These are phyloP conservation scores for Lepus europaeus DNA, from an alignment of 2,113 vertebrate genomes.

Conservation along the genomic window DNA sequence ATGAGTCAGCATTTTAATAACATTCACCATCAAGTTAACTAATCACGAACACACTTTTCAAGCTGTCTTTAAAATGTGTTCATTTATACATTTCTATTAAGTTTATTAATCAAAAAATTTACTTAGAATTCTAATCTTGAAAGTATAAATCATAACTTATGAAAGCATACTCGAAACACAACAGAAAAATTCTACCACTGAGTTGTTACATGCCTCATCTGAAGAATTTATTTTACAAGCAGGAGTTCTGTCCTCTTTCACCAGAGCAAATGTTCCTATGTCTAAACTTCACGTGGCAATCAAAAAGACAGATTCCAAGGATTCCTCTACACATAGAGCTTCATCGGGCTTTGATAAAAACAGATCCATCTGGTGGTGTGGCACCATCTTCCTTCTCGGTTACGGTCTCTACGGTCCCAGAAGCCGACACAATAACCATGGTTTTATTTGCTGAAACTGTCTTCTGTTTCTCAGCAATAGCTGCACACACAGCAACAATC, in stretches of 20 bases:
- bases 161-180: conserved; percentile 61
- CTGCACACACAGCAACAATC: conserved; percentile 95
- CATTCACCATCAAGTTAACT: conserved; percentile 49
- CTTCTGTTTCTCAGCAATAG: conserved; percentile 94
- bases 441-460: conserved; percentile 87
- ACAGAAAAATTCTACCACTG: conserved; percentile 45
- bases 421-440: conserved; percentile 91
- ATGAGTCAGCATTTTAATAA: conserved; percentile 32
- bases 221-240: conserved; percentile 53
- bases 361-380: conserved; percentile 83
- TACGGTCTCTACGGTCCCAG: conserved; percentile 88
- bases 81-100: conserved; percentile 37
- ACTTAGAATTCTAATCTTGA: conserved; percentile 57
- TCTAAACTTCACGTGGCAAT: conserved; percentile 53
- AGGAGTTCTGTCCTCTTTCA: conserved; percentile 10
- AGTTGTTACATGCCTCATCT: conserved; percentile 57
- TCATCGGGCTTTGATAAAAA: conserved; percentile 93
- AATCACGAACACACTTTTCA: conserved; percentile 43
- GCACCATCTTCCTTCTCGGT: conserved; percentile 82
- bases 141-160: conserved; percentile 37
- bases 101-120: conserved; percentile 47
- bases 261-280: background rate
- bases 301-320: conserved; percentile 44
- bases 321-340: background rate
- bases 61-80: conserved; percentile 52